These are phyloP conservation scores for Cephus sareptanus DNA, from an alignment of 2,888 invertebrate genomes.

Conservation along the genomic window DNA sequence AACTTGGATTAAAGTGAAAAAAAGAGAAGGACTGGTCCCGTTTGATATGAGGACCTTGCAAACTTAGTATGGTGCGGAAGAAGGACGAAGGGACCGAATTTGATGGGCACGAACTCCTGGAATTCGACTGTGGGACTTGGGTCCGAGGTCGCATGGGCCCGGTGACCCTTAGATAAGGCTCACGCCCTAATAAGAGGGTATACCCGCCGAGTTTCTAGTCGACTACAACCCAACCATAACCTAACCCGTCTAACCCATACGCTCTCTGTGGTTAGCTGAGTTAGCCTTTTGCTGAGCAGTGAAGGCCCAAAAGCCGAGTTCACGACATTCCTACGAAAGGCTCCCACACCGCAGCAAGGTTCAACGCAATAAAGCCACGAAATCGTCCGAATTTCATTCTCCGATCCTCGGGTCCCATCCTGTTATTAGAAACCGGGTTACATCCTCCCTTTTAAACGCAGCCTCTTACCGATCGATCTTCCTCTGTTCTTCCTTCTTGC, in stretches of 20 bases:
- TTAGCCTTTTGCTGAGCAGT: slow-evolving; percentile 20
- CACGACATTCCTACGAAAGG: slow-evolving; percentile 22
- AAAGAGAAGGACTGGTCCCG: not conserved
- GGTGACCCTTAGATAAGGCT: slow-evolving; percentile 65
- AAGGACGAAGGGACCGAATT: not conserved
- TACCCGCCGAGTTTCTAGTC: slow-evolving; percentile 22
- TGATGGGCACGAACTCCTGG: slow-evolving; percentile 49
- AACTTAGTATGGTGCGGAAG: not conserved
- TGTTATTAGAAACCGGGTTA: not conserved
- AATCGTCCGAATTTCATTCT: slow-evolving; percentile 27
- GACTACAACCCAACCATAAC: slow-evolving; percentile 16
- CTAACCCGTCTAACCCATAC: slow-evolving; percentile 31
- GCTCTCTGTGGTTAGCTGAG: slow-evolving; percentile 51
- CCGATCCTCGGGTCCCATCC: not conserved
- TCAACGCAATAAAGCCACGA: slow-evolving; percentile 22
- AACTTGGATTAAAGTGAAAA: not conserved
- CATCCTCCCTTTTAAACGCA: not conserved
- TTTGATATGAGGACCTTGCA: not conserved
- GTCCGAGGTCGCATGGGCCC: slow-evolving; percentile 58
- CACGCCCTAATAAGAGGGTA: slow-evolving; percentile 67
- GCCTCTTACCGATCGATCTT: not conserved
- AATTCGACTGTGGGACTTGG: slow-evolving; percentile 52
- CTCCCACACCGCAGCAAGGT: slow-evolving; percentile 24
- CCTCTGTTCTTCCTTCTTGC: not conserved
- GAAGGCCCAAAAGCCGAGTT: slow-evolving; percentile 24